Base-by-base conservation (phyloP, 2,797 vertebrate species). In the Cyclopterus lumpus region DNA sequence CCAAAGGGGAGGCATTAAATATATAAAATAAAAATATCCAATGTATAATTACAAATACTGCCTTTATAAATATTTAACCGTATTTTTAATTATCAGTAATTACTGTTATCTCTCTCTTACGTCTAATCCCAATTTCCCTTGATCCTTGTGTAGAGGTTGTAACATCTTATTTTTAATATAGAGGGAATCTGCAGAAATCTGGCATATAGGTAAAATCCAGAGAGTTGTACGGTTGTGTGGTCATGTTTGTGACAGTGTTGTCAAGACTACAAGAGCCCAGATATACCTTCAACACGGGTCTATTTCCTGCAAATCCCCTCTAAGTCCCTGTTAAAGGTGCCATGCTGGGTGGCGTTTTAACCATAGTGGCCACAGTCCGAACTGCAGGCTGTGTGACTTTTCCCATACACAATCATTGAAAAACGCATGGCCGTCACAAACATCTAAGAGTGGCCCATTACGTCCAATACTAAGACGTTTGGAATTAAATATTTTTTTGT, bases 161-260 rank as follows among this genome's bases (percentile, higher is more conserved):
- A 60, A 42, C 1, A 16, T 28, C 20, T 6, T 38, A 49, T 48
- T 15, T 30, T 34, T 10, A 11, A 49, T n/a, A 26, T 53, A 11
- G 38, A 26, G n/a, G 32, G 48, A 38, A n/a, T 24, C 71, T 57
- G 53, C 16, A 66, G 42, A 73, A 58, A 38, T 20, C 24, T 61
- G 32, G 22, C 42, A n/a, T n/a, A 26, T n/a, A 61, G 18, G 40
- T 36, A 6, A n/a, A 10, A 51, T 1, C 8, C 14, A 12, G 11
- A 49, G 30, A 46, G 46, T 51, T 36, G 6, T 38, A 40, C 22
- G 34, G 48, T 42, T 18, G 20, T 44, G 24, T 55, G 36, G 22
- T 10, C 15, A 20, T 67, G 49, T 38, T 28, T 67, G 48, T 20
- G 49, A 28, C 32, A 16, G 48, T 34, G 22, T 40, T 51, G 32